phyloP scores from a whole-genome alignment of 30 jellyfish, hydroid and myxozoan species.

The Catostylus mosaicus region DNA sequence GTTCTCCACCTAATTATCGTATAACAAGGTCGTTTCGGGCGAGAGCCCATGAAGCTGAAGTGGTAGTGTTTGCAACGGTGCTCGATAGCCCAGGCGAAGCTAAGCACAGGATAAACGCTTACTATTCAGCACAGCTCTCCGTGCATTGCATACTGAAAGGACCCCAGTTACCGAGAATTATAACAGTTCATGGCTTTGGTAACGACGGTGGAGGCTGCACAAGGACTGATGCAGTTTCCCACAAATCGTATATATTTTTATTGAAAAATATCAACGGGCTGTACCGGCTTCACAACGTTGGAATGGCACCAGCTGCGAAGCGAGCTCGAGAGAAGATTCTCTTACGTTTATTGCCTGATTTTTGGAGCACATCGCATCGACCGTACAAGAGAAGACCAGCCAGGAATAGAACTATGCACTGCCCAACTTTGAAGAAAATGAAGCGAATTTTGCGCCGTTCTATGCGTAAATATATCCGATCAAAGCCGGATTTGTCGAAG shows the following conservation, averaged over 20 bases:
- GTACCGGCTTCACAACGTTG: conserved; percentile 52
- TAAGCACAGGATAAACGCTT: neutral
- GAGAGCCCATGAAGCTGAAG: conserved; percentile 75
- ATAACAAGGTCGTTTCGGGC: conserved; percentile 55
- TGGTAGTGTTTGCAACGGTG: conserved; percentile 82
- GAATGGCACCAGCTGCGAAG: conserved; percentile 52
- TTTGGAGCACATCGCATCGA: conserved; percentile 61
- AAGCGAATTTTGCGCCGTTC: conserved; percentile 53
- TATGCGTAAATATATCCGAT: conserved; percentile 62
- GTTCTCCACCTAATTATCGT: conserved; percentile 66
- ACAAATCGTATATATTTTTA: conserved; percentile 54
- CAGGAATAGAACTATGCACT: conserved; percentile 21
- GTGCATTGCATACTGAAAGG: conserved; percentile 79
- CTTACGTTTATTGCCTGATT: conserved; percentile 60
- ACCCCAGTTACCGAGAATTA: conserved; percentile 46
- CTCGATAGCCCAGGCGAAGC: conserved; percentile 50
- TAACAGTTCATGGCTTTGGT: conserved; percentile 69
- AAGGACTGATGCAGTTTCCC: conserved; percentile 59
- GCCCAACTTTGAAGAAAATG: conserved; percentile 63
- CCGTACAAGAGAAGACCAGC: conserved; percentile 33
- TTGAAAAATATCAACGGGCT: conserved; percentile 17
- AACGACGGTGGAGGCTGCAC: conserved; percentile 79
- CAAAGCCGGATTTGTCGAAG: conserved; percentile 55
- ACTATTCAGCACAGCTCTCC: conserved; percentile 56
- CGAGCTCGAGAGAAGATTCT: conserved; percentile 59